Evolutionary conservation across 2,888 invertebrate genomes (phyloP).

Genomic region (Apamea epomidion): DNA sequence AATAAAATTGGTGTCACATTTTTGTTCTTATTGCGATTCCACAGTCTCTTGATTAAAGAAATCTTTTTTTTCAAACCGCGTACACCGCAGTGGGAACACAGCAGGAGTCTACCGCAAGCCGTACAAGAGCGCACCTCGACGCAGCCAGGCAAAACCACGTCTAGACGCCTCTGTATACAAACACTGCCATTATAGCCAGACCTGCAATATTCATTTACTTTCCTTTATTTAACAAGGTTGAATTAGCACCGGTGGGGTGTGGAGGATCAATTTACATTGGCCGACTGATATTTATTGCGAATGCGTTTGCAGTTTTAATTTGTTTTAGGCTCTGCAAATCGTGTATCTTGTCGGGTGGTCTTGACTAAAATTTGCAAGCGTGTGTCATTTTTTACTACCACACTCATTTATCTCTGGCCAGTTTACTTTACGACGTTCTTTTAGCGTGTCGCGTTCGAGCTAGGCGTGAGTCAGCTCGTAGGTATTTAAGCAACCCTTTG

Average conservation of each 20-base stretch:
- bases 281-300: conserved; percentile 72
- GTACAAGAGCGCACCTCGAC: conserved; percentile 76
- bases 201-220: conserved; percentile 77
- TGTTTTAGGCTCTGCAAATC: conserved; percentile 71
- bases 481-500: conserved; percentile 85
- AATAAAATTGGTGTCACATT: conserved; percentile 51
- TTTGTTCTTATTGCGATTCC: conserved; percentile 68
- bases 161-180: conserved; percentile 83
- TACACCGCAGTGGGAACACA: conserved; percentile 84
- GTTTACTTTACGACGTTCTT: conserved; percentile 67
- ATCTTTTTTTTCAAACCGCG: conserved; percentile 74
- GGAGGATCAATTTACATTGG: conserved; percentile 72
- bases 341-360: conserved; percentile 81
- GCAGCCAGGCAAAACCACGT: conserved; percentile 86
- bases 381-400: conserved; percentile 59
- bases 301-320: conserved; percentile 72
- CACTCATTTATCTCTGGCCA: conserved; percentile 31
- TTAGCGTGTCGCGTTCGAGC: conserved; percentile 66
- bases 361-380: conserved; percentile 67
- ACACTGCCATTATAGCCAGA: conserved; percentile 78
- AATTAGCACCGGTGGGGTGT: conserved; percentile 65
- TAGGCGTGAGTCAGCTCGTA: conserved; percentile 83
- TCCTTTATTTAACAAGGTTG: conserved; percentile 72
- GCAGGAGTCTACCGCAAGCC: conserved; percentile 84
- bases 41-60: conserved; percentile 75